Conservation (phyloP, 2,888 invertebrate species). For the Drosophila mulleri region DNA sequence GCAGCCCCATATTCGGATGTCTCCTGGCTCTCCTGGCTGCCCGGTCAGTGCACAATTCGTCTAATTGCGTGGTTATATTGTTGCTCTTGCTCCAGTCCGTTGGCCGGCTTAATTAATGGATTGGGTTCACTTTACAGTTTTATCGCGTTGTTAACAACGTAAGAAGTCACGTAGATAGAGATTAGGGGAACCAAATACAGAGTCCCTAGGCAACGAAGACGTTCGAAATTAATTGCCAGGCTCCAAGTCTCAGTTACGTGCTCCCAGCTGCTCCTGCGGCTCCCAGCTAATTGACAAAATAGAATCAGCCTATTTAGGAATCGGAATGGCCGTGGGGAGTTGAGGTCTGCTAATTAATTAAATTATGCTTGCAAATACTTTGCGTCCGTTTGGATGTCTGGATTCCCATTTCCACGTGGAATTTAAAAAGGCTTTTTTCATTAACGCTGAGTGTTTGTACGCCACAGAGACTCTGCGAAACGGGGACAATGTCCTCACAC, state of each 20-base stretch:
- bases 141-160: slow-evolving; percentile 41
- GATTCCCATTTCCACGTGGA: slow-evolving; percentile 27
- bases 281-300: slow-evolving; percentile 51
- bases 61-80: slow-evolving; percentile 53
- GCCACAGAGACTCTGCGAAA: background rate
- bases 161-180: slow-evolving; percentile 2
- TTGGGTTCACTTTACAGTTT: slow-evolving; percentile 56
- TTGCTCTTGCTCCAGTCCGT: slow-evolving; percentile 49
- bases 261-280: slow-evolving; percentile 33
- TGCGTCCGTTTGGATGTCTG: slow-evolving; percentile 5
- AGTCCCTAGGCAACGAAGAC: slow-evolving; percentile 23
- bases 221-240: slow-evolving; percentile 23
- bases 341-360: slow-evolving; percentile 53
- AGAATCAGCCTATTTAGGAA: background rate
- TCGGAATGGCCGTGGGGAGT: background rate
- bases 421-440: slow-evolving; percentile 50
- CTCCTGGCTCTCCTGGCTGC: background rate
- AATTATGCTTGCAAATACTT: slow-evolving; percentile 53
- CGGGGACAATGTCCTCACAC: background rate
- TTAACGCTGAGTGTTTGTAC: slow-evolving; percentile 28
- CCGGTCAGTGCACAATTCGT: slow-evolving; percentile 16
- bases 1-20: slow-evolving; percentile 7
- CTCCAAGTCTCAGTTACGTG: slow-evolving; percentile 30
- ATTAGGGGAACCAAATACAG: background rate
- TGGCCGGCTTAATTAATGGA: slow-evolving; percentile 52